These are phyloP conservation scores for Mormyrus proboscirostris DNA, from an alignment of 2,797 vertebrate genomes.

Conservation along the genomic window DNA sequence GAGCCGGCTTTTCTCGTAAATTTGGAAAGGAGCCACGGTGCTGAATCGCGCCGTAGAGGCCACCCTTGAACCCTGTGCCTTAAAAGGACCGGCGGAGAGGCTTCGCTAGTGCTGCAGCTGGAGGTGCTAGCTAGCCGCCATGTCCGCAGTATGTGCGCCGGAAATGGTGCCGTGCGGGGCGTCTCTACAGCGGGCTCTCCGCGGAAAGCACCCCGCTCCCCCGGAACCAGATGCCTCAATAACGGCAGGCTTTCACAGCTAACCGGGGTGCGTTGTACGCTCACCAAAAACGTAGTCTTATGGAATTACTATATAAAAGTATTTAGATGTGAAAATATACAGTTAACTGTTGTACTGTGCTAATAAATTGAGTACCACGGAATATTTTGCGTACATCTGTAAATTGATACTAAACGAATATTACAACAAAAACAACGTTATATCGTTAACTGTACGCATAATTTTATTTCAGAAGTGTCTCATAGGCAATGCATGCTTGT, in stretches of 20 bases:
- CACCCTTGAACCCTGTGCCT: background rate
- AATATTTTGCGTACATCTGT: background rate
- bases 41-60: background rate
- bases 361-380: background rate
- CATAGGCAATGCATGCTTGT: background rate
- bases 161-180: slow-evolving; percentile 2
- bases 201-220: background rate
- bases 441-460: background rate
- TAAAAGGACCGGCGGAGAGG: background rate
- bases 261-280: background rate
- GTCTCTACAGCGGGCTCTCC: background rate
- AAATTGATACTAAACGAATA: background rate
- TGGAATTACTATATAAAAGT: background rate
- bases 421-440: background rate
- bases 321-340: background rate
- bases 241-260: background rate
- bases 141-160: background rate
- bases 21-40: background rate
- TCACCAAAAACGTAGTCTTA: background rate
- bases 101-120: background rate
- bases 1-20: background rate
- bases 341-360: background rate
- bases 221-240: slow-evolving; percentile 5
- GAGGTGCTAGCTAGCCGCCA: background rate
- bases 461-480: background rate